Base-by-base conservation (phyloP, 2,888 invertebrate species). In the Gastracanthus pulcherrimus region DNA sequence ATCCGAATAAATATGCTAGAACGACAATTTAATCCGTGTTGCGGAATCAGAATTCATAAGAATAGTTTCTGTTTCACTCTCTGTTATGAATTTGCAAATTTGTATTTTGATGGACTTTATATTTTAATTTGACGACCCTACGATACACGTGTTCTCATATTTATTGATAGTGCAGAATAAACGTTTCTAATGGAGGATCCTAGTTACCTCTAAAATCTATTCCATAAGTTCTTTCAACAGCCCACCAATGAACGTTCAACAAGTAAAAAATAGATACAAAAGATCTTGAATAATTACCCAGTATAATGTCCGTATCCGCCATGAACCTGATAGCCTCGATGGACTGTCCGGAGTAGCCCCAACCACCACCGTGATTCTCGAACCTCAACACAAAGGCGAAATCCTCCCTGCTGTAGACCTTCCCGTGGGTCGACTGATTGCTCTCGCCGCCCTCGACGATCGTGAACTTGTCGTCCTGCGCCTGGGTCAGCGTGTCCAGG, bases 291-390 rank as follows among this genome's bases (percentile, higher is more conserved):
- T 45, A n/a, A 19, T 76, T 74, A 83, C 83, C 83, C 31, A 99
- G 92, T 36, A 97, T 91, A 81, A 99, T 95, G 90, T 99, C 98
- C 3, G 97, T 96, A 90, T 98, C 98, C 71, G 96, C 95, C 95
- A 97, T 97, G 90, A 99, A 99, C 67, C 99, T 94, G 84, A 99
- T 96, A 0, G 99, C 99, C 92, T 99, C 99, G 31, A 99, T 95
- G 2, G 98, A 98, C 89, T 98, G 98, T 0, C 97, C 98, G 0
- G 98, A 98, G 92, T 99, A 99, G 1, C 99, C 99, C 99, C 99
- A 99, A 5, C 98, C 98, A 34, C 98, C 98, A 2, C 99, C 99
- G 88, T 98, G 97, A 91, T 97, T 97, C 90, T 98, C 98, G 91
- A 98, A 99, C 84, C 99, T 94, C 89, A 96, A 97, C 23, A 98